A percentile compares a stretch with the other conserved stretches of the same genome.
Evolutionary conservation across 2,888 invertebrate species (phyloP).

Genomic region (Agonopterix subpropinquella): DNA sequence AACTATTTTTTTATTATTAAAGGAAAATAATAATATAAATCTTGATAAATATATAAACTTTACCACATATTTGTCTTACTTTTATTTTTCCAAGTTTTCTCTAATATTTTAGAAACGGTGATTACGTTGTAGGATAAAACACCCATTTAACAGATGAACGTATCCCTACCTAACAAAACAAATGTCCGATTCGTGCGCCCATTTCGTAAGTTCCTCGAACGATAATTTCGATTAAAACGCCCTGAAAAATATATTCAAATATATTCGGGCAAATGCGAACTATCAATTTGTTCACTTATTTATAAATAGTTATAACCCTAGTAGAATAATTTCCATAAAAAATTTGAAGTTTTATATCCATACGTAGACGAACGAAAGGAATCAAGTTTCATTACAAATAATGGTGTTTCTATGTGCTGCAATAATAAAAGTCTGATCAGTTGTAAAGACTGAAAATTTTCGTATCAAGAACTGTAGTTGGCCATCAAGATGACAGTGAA

Average conservation of each 20-base stretch:
- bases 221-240: slow-evolving; percentile 59
- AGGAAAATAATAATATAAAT: too few species aligned
- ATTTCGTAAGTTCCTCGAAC: slow-evolving; percentile 72
- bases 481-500: slow-evolving; percentile 59
- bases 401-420: slow-evolving; percentile 54
- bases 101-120: too few species aligned
- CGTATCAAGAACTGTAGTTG: slow-evolving; percentile 29
- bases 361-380: slow-evolving; percentile 61
- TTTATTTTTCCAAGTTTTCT: too few species aligned
- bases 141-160: slow-evolving; percentile 25
- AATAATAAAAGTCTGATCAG: slow-evolving; percentile 31
- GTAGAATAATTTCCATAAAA: slow-evolving; percentile 21
- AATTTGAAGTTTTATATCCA: slow-evolving; percentile 41
- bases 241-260: slow-evolving; percentile 36
- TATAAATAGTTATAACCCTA: not conserved
- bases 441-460: slow-evolving; percentile 20
- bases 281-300: slow-evolving; percentile 21
- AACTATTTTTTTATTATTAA: too few species aligned
- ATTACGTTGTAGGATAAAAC: slow-evolving; percentile 14
- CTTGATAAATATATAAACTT: too few species aligned
- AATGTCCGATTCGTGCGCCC: slow-evolving; percentile 75
- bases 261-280: slow-evolving; percentile 26
- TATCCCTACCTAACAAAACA: slow-evolving; percentile 41
- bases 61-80: too few species aligned
- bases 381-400: slow-evolving; percentile 69